phyloP scores from a whole-genome alignment of 2,888 invertebrate genomes.

The Aelia acuminata region DNA sequence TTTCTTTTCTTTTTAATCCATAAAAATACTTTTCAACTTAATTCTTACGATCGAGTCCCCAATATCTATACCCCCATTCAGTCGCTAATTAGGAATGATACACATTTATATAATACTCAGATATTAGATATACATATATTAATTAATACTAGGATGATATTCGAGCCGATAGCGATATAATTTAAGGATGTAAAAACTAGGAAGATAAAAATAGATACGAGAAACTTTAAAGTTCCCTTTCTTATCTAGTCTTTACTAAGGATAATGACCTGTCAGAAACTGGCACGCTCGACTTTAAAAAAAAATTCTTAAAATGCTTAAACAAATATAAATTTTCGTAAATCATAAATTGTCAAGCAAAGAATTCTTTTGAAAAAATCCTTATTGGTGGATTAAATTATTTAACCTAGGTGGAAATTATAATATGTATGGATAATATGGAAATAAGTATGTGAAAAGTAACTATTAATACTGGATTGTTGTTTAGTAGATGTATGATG shows the following conservation, averaged over 20 bases:
- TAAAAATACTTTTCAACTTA: neutral
- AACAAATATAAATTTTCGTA: neutral
- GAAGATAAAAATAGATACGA: constrained; percentile 22
- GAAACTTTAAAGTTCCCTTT: neutral
- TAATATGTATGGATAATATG: too few species aligned
- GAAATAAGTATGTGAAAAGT: too few species aligned
- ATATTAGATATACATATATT: neutral
- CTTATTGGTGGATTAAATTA: too few species aligned
- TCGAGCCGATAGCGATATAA: neutral
- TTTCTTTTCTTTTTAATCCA: neutral
- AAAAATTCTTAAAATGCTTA: neutral
- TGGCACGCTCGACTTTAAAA: neutral
- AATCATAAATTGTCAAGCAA: neutral
- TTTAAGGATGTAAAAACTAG: constrained; percentile 3
- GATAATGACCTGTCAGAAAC: constrained; percentile 23
- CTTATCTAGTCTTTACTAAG: constrained; percentile 21
- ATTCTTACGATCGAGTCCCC: too few species aligned
- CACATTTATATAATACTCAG: neutral
- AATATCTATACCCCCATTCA: too few species aligned
- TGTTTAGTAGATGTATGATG: too few species aligned
- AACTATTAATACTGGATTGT: too few species aligned
- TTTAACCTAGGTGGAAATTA: too few species aligned
- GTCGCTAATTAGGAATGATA: neutral
- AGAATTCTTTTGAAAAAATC: too few species aligned
- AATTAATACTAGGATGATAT: neutral